A percentile compares a stretch with the other conserved stretches of the same genome.
Evolutionary conservation across 2,888 invertebrate genomes (phyloP).

Genomic region (Orchesellides sinensis): DNA sequence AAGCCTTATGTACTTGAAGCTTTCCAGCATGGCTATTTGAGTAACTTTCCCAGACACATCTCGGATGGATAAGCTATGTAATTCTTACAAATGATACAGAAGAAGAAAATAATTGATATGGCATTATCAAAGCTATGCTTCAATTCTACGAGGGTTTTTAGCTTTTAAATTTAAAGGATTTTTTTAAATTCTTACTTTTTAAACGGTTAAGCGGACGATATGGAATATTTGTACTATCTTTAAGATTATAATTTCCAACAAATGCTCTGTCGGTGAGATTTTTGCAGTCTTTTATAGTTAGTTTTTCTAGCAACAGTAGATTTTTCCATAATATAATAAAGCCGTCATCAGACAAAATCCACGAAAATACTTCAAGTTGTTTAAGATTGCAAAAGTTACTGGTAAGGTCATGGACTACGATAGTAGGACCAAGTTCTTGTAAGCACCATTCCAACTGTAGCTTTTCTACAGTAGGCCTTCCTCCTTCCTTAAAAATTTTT

Average conservation of each 20-base stretch:
- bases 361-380: conserved; percentile 7
- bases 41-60: conserved; percentile 15
- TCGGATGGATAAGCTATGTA: conserved; percentile 6
- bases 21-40: background rate
- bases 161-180: too few relatives aligned
- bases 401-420: background rate
- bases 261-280: conserved; percentile 32
- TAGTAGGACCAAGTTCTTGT: background rate
- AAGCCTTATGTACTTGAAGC: conserved; percentile 30
- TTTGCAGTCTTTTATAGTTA: conserved; percentile 37
- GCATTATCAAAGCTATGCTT: too few relatives aligned
- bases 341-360: conserved; percentile 1
- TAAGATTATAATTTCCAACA: conserved; percentile 13
- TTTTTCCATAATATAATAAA: conserved; percentile 21
- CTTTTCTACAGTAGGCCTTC: conserved; percentile 2
- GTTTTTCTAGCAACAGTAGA: background rate
- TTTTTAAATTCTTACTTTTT: conserved; percentile 18
- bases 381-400: conserved; percentile 18
- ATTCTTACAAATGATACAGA: background rate
- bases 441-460: conserved; percentile 15
- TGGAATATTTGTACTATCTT: background rate
- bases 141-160: too few relatives aligned
- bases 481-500: background rate
- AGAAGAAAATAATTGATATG: background rate
- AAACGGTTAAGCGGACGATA: conserved; percentile 26